A percentile compares a stretch with the other conserved stretches of the same genome.
phyloP scores from a whole-genome alignment of 2,888 invertebrate species.

The Stratiomys singularior region DNA sequence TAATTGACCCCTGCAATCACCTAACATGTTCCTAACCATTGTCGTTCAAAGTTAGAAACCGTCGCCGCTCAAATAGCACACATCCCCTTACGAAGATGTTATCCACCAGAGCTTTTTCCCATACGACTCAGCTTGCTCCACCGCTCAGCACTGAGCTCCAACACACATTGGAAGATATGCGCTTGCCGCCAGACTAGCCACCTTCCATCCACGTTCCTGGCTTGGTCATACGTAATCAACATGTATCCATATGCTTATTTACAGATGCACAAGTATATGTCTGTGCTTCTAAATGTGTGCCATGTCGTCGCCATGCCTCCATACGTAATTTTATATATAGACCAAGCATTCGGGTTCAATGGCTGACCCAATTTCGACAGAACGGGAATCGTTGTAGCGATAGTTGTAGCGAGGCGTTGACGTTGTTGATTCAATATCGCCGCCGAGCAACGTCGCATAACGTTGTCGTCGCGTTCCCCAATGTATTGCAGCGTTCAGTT shows the following conservation, averaged over 20 bases:
- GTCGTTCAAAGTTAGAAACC: no score
- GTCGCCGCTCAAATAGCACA: no score
- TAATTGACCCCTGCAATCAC: no score
- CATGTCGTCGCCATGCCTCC: conserved; percentile 39
- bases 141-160: no score
- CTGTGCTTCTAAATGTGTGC: conserved; percentile 8
- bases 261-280: neutral
- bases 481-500: neutral
- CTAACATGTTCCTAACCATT: no score
- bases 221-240: neutral
- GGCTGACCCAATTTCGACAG: conserved; percentile 48
- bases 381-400: conserved; percentile 48
- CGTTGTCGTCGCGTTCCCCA: neutral
- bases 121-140: no score
- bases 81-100: no score
- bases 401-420: conserved; percentile 2
- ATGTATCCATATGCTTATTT: neutral
- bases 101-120: no score
- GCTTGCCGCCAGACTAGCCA: no score
- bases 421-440: neutral
- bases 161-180: no score
- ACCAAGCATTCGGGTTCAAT: conserved; percentile 48
- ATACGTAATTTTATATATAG: conserved; percentile 40
- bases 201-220: neutral
- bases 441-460: neutral